Evolutionary conservation across 2,888 invertebrate species (phyloP).

Genomic region (Pseudeuparius sepicola): DNA sequence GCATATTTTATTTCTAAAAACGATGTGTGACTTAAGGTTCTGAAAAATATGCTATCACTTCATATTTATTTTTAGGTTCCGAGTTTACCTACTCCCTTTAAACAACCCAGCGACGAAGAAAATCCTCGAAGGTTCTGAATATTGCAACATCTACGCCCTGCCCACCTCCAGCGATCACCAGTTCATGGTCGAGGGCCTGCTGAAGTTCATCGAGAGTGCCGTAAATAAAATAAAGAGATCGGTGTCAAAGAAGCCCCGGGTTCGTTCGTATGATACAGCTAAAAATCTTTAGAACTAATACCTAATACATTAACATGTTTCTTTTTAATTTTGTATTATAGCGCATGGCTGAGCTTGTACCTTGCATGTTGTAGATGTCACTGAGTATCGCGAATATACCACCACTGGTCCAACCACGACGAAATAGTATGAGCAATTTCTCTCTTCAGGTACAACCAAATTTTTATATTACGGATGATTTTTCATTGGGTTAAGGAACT

Average conservation of each 20-base stretch:
- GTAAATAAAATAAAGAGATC: slow-evolving; percentile 79
- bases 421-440: slow-evolving; percentile 42
- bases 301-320: no score
- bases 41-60: no score
- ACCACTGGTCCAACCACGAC: slow-evolving; percentile 38
- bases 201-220: slow-evolving; percentile 75
- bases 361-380: slow-evolving; percentile 43
- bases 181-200: slow-evolving; percentile 60
- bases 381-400: slow-evolving; percentile 38
- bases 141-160: slow-evolving; percentile 78
- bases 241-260: slow-evolving; percentile 61
- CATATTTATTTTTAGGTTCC: slow-evolving; percentile 49
- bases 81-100: slow-evolving; percentile 78
- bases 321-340: no score
- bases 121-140: slow-evolving; percentile 62
- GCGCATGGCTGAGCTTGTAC: no score
- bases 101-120: slow-evolving; percentile 69
- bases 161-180: slow-evolving; percentile 49
- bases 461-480: no score
- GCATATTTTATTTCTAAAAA: no score
- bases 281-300: no score
- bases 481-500: no score
- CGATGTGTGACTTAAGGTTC: no score
- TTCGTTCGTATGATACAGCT: no score
- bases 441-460: slow-evolving; percentile 34